Evolutionary conservation across 2,888 invertebrate genomes (phyloP).

Genomic region (Cordilura impudica): DNA sequence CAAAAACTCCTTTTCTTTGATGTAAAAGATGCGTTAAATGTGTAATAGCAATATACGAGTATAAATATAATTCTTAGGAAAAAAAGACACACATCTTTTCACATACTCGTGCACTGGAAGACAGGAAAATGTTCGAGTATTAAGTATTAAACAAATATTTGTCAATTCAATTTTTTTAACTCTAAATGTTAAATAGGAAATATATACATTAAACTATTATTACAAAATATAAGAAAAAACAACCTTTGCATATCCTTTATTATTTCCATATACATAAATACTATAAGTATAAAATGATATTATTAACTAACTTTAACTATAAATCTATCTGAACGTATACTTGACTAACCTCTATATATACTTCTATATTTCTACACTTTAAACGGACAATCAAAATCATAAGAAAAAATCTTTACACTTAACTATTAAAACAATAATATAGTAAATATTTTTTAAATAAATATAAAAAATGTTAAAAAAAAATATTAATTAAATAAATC

Average conservation of each 20-base stretch:
- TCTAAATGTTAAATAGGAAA: constrained; percentile 47
- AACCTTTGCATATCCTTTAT: neutral
- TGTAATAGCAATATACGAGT: constrained; percentile 49
- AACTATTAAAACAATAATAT: neutral
- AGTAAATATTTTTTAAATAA: neutral
- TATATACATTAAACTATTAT: neutral
- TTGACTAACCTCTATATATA: too few relatives aligned
- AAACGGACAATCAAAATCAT: neutral
- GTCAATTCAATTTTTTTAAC: constrained; percentile 52
- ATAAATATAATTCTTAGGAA: neutral
- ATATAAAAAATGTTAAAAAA: neutral
- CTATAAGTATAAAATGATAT: neutral
- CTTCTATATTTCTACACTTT: neutral
- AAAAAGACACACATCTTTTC: neutral
- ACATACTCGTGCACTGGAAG: neutral
- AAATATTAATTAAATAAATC: neutral
- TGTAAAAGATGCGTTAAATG: constrained; percentile 45
- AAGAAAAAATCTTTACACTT: neutral
- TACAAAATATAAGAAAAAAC: neutral
- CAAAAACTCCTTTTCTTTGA: neutral
- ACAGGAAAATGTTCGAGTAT: neutral
- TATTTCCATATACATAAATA: neutral
- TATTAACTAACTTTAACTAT: neutral
- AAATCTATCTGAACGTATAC: constrained; percentile 13
- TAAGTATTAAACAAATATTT: constrained; percentile 29